Conservation (phyloP, 2,113 vertebrate genomes). For the Hippoglossus stenolepis region DNA sequence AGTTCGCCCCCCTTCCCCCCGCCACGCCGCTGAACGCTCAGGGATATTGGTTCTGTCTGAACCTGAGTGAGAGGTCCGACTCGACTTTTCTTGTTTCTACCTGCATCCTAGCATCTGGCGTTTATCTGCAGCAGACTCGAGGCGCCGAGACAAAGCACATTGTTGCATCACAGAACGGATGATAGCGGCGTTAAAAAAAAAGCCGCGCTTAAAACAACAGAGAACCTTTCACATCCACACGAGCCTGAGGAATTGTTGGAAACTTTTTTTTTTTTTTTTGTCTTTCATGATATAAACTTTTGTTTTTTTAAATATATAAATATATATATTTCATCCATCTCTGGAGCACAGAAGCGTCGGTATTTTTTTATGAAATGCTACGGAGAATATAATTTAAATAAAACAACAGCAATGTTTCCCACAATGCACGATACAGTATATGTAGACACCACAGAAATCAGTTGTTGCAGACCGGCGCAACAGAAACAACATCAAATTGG, state of each 20-base stretch:
- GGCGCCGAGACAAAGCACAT: conserved; percentile 43
- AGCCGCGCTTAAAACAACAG: conserved; percentile 52
- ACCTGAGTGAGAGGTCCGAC: conserved; percentile 58
- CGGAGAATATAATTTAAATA: conserved; percentile 5
- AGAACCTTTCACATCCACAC: conserved; percentile 46
- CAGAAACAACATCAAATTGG: conserved; percentile 1
- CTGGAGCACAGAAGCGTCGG: conserved; percentile 17
- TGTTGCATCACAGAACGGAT: conserved; percentile 32
- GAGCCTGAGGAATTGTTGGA: conserved; percentile 34
- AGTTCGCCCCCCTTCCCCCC: conserved; percentile 16
- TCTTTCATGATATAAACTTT: neutral
- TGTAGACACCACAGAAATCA: neutral
- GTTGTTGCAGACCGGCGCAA: conserved; percentile 9
- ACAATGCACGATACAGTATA: neutral
- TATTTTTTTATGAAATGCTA: conserved; percentile 41
- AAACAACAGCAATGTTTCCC: conserved; percentile 13
- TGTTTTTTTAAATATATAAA: neutral
- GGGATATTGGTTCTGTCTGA: conserved; percentile 74
- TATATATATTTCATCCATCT: neutral
- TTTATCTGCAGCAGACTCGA: conserved; percentile 51
- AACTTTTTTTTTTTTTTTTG: conserved; percentile 26
- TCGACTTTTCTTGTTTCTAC: conserved; percentile 54
- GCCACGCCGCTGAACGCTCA: conserved; percentile 40
- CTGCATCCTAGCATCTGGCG: conserved; percentile 54
- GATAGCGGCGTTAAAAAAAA: conserved; percentile 39